phyloP scores from a whole-genome alignment of 2,113 vertebrate genomes.

The Tachuris rubrigastra region DNA sequence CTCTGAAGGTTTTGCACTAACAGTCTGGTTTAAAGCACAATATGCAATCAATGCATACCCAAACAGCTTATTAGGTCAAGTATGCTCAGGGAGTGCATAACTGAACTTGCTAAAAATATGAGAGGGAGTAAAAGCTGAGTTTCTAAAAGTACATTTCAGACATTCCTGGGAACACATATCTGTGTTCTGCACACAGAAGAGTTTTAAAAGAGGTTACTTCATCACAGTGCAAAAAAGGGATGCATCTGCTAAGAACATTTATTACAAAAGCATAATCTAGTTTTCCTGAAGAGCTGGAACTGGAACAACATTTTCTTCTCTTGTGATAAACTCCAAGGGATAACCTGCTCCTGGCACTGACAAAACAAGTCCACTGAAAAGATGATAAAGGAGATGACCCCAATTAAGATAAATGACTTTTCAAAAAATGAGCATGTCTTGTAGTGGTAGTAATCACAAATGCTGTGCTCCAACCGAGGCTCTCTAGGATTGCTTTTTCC shows the following conservation, averaged over 20 bases:
- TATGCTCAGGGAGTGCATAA: background rate
- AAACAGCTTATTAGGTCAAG: background rate
- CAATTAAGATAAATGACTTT: conserved; percentile 22
- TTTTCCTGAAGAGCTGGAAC: background rate
- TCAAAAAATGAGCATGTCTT: background rate
- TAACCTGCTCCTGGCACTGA: conserved; percentile 11
- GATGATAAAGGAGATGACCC: background rate
- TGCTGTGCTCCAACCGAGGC: background rate
- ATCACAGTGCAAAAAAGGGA: background rate
- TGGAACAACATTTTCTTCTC: background rate
- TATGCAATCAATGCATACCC: background rate
- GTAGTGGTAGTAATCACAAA: background rate
- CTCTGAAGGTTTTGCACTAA: background rate
- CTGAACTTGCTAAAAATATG: fast-evolving
- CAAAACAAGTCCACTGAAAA: background rate
- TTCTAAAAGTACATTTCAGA: background rate
- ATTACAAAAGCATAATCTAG: background rate
- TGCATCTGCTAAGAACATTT: background rate
- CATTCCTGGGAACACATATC: background rate
- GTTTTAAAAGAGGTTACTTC: background rate
- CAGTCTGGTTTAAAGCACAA: background rate
- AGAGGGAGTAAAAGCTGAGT: fast-evolving
- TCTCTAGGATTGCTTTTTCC: background rate
- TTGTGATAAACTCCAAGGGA: background rate
- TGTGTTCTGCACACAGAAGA: background rate